Percentiles rank a stretch among this genome's conserved stretches.
Conservation (phyloP, 2,888 invertebrate species). For the Antheraea assamensis region DNA sequence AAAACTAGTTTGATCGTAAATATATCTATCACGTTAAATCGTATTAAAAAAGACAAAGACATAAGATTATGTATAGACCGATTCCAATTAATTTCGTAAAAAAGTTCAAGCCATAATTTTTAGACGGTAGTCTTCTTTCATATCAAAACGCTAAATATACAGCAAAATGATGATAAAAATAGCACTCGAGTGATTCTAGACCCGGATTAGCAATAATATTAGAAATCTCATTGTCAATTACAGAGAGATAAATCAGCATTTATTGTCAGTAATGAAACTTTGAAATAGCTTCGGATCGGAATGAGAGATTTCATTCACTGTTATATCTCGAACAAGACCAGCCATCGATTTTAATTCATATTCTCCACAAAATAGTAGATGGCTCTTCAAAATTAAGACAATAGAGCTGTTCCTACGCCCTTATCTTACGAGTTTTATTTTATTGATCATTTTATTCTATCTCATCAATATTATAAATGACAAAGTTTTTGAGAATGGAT, state of each 20-base stretch:
- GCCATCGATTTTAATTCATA: slow-evolving; percentile 1
- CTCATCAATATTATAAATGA: not conserved
- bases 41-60: too few relatives aligned
- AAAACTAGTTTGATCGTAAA: too few relatives aligned
- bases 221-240: not conserved
- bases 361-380: slow-evolving; percentile 2
- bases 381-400: not conserved
- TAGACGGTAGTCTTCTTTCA: not conserved
- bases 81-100: too few relatives aligned
- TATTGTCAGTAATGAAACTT: not conserved
- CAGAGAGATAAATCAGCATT: not conserved
- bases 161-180: not conserved
- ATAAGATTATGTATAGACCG: too few relatives aligned
- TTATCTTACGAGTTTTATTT: not conserved
- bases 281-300: not conserved
- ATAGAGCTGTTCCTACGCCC: not conserved
- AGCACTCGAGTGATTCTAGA: not conserved
- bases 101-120: not conserved
- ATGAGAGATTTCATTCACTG: not conserved
- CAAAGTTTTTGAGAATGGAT: too few relatives aligned
- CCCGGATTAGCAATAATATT: not conserved
- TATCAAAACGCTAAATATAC: not conserved
- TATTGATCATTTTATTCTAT: not conserved
- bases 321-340: not conserved
- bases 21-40: too few relatives aligned